These are phyloP conservation scores for Phrixothrix hirtus DNA, from an alignment of 2,888 invertebrate species.

Conservation along the genomic window DNA sequence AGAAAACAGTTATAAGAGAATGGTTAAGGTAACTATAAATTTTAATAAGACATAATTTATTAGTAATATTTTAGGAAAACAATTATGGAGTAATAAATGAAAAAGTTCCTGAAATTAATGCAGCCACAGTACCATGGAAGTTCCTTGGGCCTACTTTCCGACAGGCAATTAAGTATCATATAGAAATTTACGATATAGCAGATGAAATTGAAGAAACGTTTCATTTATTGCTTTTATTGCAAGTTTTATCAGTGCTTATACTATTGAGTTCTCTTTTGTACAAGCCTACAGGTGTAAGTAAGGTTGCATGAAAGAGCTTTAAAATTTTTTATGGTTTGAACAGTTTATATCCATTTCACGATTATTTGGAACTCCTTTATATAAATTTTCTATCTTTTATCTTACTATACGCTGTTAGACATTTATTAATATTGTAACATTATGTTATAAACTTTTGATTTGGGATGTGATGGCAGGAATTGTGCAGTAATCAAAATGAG, in stretches of 20 bases:
- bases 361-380: too few species aligned
- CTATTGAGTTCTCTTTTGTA: conserved; percentile 17
- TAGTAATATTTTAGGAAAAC: background rate
- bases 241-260: conserved; percentile 19
- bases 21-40: conserved; percentile 12
- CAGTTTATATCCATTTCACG: too few species aligned
- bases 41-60: background rate
- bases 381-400: too few species aligned
- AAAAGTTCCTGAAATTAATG: conserved; percentile 8
- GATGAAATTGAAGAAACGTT: conserved; percentile 27
- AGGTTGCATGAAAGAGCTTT: too few species aligned
- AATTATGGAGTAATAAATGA: background rate
- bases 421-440: too few species aligned
- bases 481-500: too few species aligned
- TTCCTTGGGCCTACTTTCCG: conserved; percentile 8
- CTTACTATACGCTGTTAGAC: too few species aligned
- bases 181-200: conserved; percentile 26
- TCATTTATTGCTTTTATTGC: conserved; percentile 22
- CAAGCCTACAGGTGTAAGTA: conserved; percentile 10
- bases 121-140: conserved; percentile 13
- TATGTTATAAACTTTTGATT: too few species aligned
- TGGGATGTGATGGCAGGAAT: too few species aligned
- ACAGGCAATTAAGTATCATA: conserved; percentile 27
- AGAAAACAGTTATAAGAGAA: conserved; percentile 12
- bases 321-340: too few species aligned